Base-by-base conservation (phyloP, 35 echinoderm and acorn worm species). In the Anneissia japonica region DNA sequence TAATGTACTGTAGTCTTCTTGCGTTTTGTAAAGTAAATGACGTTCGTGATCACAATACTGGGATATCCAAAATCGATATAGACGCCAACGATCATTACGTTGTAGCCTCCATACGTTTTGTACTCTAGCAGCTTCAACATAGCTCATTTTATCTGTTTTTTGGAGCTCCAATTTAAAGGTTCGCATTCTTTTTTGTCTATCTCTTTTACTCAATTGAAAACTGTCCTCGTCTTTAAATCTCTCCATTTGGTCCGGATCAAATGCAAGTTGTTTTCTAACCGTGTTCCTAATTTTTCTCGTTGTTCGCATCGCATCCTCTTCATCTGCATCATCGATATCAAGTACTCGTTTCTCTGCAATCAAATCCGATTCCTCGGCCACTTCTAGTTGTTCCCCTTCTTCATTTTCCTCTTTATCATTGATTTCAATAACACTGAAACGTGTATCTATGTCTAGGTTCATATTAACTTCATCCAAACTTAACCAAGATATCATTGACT, bases 51-150 rank as follows among this genome's bases (percentile, higher is more conserved):
- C 36, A 46, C 83, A 75, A 26, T 90, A 90, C 35, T 45, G 12
- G 1, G n/a, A 21, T 29, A 87, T 38, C 94, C 94, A 97, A 55
- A 90, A 90, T 14, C 84, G 73, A 72, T 97, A 97, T 11, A 97
- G 72, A 33, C 83, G 41, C 94, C 94, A 97, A 33, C 91, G 64
- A 17, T 84, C 73, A 32, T 35, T 33, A 12, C 30, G 30, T 37
- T 38, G 1, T 30, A 97, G 46, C 6, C 38, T 12, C 94, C 94
- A 97, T 17, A 97, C 72, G 56, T 97, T 87, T 0, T 32, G 46
- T 30, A 93, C 38, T 3, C 21, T 85, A 32, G 29, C 36, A 29
- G 75, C 88, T 43, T 97, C 79, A 23, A 26, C 74, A 35, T 97
- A 46, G 13, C 84, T 77, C 81, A 97, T 93, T 84, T 31, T 88